A percentile compares a stretch with the other conserved stretches of the same genome.
Conservation (phyloP, 2,113 vertebrate genomes). For the Aix galericulata region DNA sequence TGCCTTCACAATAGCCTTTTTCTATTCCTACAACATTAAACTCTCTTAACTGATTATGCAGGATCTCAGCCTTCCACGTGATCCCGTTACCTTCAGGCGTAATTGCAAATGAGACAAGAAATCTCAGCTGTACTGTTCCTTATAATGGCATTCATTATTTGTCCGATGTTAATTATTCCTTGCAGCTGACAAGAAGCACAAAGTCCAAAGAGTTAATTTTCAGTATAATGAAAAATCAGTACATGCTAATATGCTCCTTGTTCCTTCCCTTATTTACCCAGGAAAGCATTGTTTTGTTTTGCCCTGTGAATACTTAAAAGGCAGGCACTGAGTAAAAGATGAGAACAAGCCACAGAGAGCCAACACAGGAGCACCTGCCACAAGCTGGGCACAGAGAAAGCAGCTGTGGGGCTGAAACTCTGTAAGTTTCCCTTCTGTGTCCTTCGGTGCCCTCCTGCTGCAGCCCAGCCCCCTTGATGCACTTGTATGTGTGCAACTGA, state of each 20-base stretch:
- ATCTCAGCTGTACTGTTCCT: slow-evolving; percentile 45
- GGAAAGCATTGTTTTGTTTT: background rate
- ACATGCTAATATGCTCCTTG: background rate
- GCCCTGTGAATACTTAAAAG: background rate
- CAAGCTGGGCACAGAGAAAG: background rate
- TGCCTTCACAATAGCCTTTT: background rate
- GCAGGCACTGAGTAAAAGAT: background rate
- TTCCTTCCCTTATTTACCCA: background rate
- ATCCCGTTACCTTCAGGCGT: slow-evolving; percentile 43
- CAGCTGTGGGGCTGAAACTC: background rate
- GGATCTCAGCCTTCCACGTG: background rate
- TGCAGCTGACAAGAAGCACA: background rate
- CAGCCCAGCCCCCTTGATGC: too few relatives aligned
- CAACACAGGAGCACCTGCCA: background rate
- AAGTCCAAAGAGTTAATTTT: slow-evolving; percentile 60
- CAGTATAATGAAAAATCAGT: background rate
- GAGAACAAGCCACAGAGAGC: background rate
- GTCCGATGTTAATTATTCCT: slow-evolving; percentile 49
- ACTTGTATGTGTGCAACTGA: fast-evolving
- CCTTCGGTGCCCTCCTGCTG: background rate
- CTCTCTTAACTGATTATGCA: slow-evolving; percentile 50
- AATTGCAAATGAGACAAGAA: slow-evolving; percentile 66
- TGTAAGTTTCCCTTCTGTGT: background rate
- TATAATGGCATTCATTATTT: slow-evolving; percentile 12
- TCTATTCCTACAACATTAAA: background rate